A percentile compares a stretch with the other conserved stretches of the same genome.
phyloP scores from a whole-genome alignment of 2,888 invertebrate species.

The Electrophaes corylata region DNA sequence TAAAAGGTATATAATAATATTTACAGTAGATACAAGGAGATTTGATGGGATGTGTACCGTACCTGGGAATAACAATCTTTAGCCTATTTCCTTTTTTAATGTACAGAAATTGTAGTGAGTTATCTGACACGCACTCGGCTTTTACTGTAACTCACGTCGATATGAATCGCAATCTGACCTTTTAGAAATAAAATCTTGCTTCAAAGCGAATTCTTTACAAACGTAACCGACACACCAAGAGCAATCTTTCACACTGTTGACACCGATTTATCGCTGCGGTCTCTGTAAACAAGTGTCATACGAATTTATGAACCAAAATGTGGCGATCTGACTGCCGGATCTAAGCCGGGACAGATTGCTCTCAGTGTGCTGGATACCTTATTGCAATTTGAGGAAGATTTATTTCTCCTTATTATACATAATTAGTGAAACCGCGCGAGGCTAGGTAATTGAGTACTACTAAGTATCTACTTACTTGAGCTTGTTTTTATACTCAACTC shows the following conservation, averaged over 20 bases:
- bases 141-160: constrained; percentile 1
- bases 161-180: constrained; percentile 5
- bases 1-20: too few relatives aligned
- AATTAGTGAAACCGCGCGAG: too few relatives aligned
- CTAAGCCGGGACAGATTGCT: constrained; percentile 12
- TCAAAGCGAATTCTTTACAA: constrained; percentile 22
- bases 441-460: too few relatives aligned
- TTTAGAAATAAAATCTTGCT: constrained; percentile 1
- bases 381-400: background rate
- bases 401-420: too few relatives aligned
- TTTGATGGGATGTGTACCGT: too few relatives aligned
- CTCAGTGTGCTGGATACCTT: constrained; percentile 16
- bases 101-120: too few relatives aligned
- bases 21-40: too few relatives aligned
- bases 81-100: too few relatives aligned
- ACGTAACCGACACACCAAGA: constrained; percentile 14
- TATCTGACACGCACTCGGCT: background rate
- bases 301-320: constrained; percentile 30
- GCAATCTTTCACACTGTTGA: constrained; percentile 25
- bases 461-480: too few relatives aligned
- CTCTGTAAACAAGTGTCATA: constrained; percentile 25
- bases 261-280: constrained; percentile 24
- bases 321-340: constrained; percentile 26
- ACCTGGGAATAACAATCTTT: too few relatives aligned
- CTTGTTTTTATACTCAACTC: background rate